phyloP scores from a whole-genome alignment of 2,113 vertebrate genomes.

The Carollia perspicillata region DNA sequence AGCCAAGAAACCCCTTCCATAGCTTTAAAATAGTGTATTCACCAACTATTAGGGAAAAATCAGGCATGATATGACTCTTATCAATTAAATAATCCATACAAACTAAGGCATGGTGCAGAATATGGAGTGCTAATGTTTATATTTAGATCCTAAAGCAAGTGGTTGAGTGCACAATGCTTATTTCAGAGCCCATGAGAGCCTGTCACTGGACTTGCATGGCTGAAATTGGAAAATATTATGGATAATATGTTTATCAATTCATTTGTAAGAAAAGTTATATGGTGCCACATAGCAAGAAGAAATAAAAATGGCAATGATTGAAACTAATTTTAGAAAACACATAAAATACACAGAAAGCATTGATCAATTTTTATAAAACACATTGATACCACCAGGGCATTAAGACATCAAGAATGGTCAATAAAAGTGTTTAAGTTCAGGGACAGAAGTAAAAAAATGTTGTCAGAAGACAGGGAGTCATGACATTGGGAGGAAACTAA shows the following conservation, averaged over 20 bases:
- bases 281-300: neutral
- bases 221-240: slow-evolving; percentile 28
- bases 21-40: slow-evolving; percentile 5
- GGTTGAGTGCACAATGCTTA: neutral
- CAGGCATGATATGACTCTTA: slow-evolving; percentile 8
- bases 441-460: neutral
- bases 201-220: neutral
- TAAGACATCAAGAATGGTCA: neutral
- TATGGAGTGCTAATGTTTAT: slow-evolving; percentile 25
- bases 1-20: neutral
- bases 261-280: slow-evolving; percentile 36
- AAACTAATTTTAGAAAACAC: neutral
- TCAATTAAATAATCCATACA: slow-evolving; percentile 26
- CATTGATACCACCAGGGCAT: neutral
- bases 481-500: neutral
- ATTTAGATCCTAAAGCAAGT: slow-evolving; percentile 21
- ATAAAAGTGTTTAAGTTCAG: neutral
- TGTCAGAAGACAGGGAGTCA: neutral
- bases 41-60: slow-evolving; percentile 25
- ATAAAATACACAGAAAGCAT: neutral
- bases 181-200: neutral
- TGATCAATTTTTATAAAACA: neutral
- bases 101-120: neutral
- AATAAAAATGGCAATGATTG: neutral
- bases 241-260: neutral